A percentile compares a stretch with the other conserved stretches of the same genome.
Evolutionary conservation across 2,113 vertebrate genomes (phyloP).

Genomic region (Blennius ocellaris): DNA sequence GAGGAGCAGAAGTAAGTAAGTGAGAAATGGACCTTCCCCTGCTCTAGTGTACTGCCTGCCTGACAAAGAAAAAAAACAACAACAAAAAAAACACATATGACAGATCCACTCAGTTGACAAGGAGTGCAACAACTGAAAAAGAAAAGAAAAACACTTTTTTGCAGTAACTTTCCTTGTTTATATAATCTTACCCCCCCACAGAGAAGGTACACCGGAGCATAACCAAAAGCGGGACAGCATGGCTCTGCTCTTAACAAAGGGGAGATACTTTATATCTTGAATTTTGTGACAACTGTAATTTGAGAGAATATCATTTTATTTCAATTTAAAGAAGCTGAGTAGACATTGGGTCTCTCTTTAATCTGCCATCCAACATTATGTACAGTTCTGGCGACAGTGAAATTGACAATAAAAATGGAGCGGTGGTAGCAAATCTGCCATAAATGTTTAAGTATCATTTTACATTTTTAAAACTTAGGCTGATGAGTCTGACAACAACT

Average conservation of each 20-base stretch:
- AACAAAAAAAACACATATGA: constrained; percentile 16
- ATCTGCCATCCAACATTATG: constrained; percentile 2
- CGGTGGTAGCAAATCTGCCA: background rate
- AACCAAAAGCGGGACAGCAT: background rate
- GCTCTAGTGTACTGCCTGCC: constrained; percentile 27
- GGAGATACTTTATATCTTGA: too few relatives aligned
- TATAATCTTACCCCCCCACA: constrained; percentile 21
- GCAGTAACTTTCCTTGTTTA: constrained; percentile 23
- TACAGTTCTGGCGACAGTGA: background rate
- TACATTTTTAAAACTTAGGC: constrained; percentile 11
- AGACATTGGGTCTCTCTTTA: background rate
- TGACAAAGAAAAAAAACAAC: too few relatives aligned
- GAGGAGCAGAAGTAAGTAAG: constrained; percentile 59
- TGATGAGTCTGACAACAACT: background rate
- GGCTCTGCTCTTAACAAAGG: constrained; percentile 8
- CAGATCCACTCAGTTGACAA: background rate
- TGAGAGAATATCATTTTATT: background rate
- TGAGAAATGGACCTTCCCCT: constrained; percentile 57
- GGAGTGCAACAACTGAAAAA: constrained; percentile 12
- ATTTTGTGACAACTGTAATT: background rate
- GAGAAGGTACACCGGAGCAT: constrained; percentile 17
- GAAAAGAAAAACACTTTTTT: background rate
- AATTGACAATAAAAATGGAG: background rate
- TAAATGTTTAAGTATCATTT: constrained; percentile 14
- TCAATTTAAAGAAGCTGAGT: background rate